A percentile compares a stretch with the other conserved stretches of the same genome.
phyloP scores from a whole-genome alignment of 2,113 vertebrate species.

The Neodontobutis hainanensis region DNA sequence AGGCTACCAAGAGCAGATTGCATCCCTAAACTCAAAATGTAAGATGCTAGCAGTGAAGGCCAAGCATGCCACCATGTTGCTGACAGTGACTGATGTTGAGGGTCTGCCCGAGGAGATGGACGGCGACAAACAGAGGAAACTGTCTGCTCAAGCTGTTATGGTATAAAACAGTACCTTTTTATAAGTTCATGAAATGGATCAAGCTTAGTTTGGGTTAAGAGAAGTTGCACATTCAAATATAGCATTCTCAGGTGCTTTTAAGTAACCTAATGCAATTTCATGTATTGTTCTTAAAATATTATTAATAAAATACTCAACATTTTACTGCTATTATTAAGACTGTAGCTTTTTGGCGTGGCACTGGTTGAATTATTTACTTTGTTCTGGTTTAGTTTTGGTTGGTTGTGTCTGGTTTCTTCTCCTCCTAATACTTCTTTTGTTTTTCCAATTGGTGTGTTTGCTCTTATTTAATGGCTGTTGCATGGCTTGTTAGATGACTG shows the following conservation, averaged over 20 bases:
- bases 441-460: slow-evolving; percentile 13
- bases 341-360: background rate
- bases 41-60: slow-evolving; percentile 98
- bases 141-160: slow-evolving; percentile 86
- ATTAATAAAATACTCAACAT: slow-evolving; percentile 1
- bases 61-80: slow-evolving; percentile 95
- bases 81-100: slow-evolving; percentile 93
- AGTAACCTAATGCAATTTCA: too few species aligned
- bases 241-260: too few species aligned
- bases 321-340: too few species aligned
- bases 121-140: slow-evolving; percentile 79
- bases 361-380: background rate
- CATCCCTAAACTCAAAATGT: slow-evolving; percentile 93
- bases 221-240: too few species aligned
- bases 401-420: background rate
- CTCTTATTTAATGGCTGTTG: slow-evolving; percentile 38
- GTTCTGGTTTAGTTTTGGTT: too few species aligned
- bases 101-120: slow-evolving; percentile 88
- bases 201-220: too few species aligned
- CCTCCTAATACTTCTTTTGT: background rate
- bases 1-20: slow-evolving; percentile 97
- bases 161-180: slow-evolving; percentile 75
- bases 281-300: too few species aligned
- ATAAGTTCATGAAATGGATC: too few species aligned
- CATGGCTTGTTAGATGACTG: slow-evolving; percentile 89